phyloP scores from a whole-genome alignment of 2,888 invertebrate genomes.

The Ecliptopera silaceata region DNA sequence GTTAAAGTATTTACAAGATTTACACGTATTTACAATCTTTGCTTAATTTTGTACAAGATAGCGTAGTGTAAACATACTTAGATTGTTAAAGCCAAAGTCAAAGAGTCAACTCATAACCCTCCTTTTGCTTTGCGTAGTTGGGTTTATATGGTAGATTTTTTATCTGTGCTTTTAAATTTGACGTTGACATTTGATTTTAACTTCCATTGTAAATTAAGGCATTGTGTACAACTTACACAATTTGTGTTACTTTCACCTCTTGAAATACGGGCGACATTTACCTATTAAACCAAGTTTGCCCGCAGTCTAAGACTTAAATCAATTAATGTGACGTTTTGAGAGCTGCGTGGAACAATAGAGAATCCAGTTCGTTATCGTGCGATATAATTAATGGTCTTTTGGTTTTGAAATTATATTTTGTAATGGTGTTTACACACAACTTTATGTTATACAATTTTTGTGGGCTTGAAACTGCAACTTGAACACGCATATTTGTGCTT shows the following conservation, averaged over 20 bases:
- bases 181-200: not conserved
- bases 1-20: too few relatives aligned
- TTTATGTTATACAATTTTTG: too few relatives aligned
- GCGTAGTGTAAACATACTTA: too few relatives aligned
- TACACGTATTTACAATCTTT: too few relatives aligned
- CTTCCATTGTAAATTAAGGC: not conserved
- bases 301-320: conserved; percentile 41
- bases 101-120: too few relatives aligned
- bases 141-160: too few relatives aligned
- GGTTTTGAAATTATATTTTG: conserved; percentile 47
- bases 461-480: too few relatives aligned
- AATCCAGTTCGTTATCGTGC: conserved; percentile 51
- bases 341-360: conserved; percentile 50
- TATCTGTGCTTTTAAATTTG: too few relatives aligned
- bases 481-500: too few relatives aligned
- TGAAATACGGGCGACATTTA: conserved; percentile 13
- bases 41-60: too few relatives aligned
- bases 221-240: not conserved
- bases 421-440: conserved; percentile 16
- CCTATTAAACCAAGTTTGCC: conserved; percentile 14
- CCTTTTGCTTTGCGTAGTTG: too few relatives aligned
- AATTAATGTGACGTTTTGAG: conserved; percentile 52
- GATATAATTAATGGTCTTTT: conserved; percentile 55
- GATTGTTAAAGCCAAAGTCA: too few relatives aligned
- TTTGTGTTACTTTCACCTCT: conserved; percentile 1